Conservation (phyloP, 2,888 invertebrate species). For the Ophonus ardosiacus region DNA sequence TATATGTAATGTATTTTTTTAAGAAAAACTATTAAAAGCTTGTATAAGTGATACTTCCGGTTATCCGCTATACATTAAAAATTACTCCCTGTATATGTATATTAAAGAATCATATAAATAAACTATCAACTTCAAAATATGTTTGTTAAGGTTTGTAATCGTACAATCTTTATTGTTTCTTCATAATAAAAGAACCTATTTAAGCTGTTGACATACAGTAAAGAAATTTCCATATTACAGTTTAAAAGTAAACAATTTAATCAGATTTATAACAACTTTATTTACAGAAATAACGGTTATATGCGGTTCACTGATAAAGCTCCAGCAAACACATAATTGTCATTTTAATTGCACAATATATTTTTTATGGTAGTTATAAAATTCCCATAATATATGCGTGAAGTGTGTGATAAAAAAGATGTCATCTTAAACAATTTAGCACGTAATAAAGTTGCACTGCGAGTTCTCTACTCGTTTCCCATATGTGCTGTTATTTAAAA, state of each 20-base stretch:
- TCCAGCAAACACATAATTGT: background rate
- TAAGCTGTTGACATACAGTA: background rate
- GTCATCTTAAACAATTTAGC: conserved; percentile 14
- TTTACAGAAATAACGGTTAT: background rate
- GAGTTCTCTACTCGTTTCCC: background rate
- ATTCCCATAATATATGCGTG: background rate
- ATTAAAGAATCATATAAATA: too few species aligned
- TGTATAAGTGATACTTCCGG: too few species aligned
- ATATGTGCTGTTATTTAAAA: conserved; percentile 46
- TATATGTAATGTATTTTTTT: too few species aligned
- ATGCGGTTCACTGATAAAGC: background rate
- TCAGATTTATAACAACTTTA: background rate
- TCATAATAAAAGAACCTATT: background rate
- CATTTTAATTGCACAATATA: background rate
- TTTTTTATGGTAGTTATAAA: conserved; percentile 22
- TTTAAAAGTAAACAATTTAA: background rate
- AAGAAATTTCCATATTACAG: background rate
- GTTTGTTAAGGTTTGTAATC: too few species aligned
- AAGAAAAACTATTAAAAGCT: too few species aligned
- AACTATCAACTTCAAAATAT: too few species aligned
- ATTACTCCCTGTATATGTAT: too few species aligned
- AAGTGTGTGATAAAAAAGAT: background rate
- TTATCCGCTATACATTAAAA: too few species aligned
- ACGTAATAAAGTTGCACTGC: conserved; percentile 12
- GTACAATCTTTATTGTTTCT: too few species aligned